A percentile compares a stretch with the other conserved stretches of the same genome.
Conservation (phyloP, 2,797 vertebrate species). For the Hafferia zeledoni region DNA sequence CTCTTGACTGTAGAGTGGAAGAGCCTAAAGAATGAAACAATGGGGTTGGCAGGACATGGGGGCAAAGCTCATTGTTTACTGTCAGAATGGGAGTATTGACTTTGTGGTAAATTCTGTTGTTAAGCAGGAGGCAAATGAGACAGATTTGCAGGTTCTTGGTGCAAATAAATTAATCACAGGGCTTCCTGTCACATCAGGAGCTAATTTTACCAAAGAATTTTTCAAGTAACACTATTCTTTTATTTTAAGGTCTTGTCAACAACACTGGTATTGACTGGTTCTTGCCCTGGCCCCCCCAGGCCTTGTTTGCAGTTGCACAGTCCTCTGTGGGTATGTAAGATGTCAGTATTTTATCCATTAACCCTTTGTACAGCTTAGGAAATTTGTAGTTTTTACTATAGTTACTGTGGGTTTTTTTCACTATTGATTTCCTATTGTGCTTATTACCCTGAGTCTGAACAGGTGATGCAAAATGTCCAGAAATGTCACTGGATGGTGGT, state of each 20-base stretch:
- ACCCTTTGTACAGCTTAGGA: neutral
- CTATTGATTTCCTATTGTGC: neutral
- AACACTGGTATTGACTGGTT: conserved; percentile 98
- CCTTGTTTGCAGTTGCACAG: conserved; percentile 89
- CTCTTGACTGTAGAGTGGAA: neutral
- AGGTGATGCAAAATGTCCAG: neutral
- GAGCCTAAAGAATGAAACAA: neutral
- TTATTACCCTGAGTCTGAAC: neutral
- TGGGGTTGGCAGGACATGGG: neutral
- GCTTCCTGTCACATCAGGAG: neutral
- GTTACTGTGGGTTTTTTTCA: too few relatives aligned
- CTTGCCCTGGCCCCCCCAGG: conserved; percentile 93
- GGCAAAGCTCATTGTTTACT: neutral
- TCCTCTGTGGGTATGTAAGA: conserved; percentile 87
- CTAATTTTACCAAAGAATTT: neutral
- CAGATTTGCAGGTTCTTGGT: neutral
- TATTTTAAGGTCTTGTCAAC: conserved; percentile 89
- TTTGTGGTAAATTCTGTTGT: neutral
- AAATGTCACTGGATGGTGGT: neutral
- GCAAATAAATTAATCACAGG: neutral
- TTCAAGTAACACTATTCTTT: neutral
- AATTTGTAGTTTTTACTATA: neutral
- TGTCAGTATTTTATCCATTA: neutral
- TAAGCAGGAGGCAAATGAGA: neutral
- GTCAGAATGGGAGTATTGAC: neutral